Base-by-base conservation (phyloP, 2,888 invertebrate species). In the Eucera pruinosa region DNA sequence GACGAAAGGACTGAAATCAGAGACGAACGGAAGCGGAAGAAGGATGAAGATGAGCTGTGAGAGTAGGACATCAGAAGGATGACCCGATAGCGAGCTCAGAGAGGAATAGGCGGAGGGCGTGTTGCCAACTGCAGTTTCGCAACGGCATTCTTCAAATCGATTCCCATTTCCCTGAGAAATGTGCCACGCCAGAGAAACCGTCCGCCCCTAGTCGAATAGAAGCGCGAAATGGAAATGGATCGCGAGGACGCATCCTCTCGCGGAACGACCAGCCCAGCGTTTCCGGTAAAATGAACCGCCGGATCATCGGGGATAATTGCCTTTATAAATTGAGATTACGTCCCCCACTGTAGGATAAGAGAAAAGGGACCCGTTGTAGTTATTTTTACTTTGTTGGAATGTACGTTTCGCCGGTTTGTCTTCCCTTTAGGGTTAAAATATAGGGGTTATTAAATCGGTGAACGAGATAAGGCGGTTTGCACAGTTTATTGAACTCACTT, bases 51-150 rank as follows among this genome's bases (percentile, higher is more conserved):
- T 75, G 71, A 74, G 64, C 74, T 65, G 27, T 25, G 64, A 62
- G 78, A 78, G 79, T 50, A 62, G 80, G 84, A 80, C 71, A 80
- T 76, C 77, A 69, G 72, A 65, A 66, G 78, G 83, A 83, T 82
- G 84, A 85, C 78, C 82, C 74, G 80, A 73, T 74, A 69, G 69
- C 64, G 57, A 47, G 36, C 71, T 55, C 66, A 45, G 74, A 60
- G 72, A 75, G 81, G 74, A 82, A 84, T 83, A 87, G 81, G 72
- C 77, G 72, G 84, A 88, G 87, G 90, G 89, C 90, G 89, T 85
- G 85, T 87, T 90, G 90, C 89, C 89, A 88, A 89, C 85, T 87
- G 83, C 84, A 86, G 83, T 88, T 88, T 87, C 86, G 80, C 85
- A 85, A 81, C 80, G 67, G 78, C 84, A 87, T 89, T 87, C 84